These are phyloP conservation scores for Drosophila atripex DNA, from an alignment of 2,888 invertebrate species.

Conservation along the genomic window DNA sequence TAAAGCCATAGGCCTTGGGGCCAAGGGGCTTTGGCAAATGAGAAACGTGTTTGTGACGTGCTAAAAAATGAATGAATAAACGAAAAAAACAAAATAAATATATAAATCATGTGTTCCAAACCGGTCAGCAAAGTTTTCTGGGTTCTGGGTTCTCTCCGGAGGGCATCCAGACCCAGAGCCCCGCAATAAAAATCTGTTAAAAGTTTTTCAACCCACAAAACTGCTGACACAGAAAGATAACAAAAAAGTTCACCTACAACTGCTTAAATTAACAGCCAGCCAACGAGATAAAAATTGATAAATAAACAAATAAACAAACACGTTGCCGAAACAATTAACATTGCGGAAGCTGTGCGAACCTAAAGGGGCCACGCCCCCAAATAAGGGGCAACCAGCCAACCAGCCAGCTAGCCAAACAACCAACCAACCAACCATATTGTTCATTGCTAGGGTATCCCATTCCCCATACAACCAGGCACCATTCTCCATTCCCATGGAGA, in stretches of 20 bases:
- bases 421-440: constrained; percentile 6
- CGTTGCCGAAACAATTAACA: constrained; percentile 58
- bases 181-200: constrained; percentile 47
- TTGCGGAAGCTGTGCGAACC: constrained; percentile 60
- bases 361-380: neutral
- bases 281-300: constrained; percentile 46
- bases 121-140: constrained; percentile 41
- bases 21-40: constrained; percentile 45
- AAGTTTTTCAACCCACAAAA: constrained; percentile 25
- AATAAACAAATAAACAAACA: constrained; percentile 56
- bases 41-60: constrained; percentile 53
- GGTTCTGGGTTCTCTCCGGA: constrained; percentile 9
- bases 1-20: constrained; percentile 13
- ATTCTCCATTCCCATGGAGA: constrained; percentile 15
- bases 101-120: constrained; percentile 19
- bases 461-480: constrained; percentile 2
- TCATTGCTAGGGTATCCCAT: constrained; percentile 51
- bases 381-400: neutral
- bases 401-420: too few relatives aligned
- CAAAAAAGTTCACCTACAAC: constrained; percentile 49
- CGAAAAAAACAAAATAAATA: constrained; percentile 1
- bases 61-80: constrained; percentile 39
- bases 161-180: constrained; percentile 2
- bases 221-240: constrained; percentile 72
- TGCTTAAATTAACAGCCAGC: constrained; percentile 49